Evolutionary conservation across 2,888 invertebrate genomes (phyloP).

Genomic region (Agrochola litura): DNA sequence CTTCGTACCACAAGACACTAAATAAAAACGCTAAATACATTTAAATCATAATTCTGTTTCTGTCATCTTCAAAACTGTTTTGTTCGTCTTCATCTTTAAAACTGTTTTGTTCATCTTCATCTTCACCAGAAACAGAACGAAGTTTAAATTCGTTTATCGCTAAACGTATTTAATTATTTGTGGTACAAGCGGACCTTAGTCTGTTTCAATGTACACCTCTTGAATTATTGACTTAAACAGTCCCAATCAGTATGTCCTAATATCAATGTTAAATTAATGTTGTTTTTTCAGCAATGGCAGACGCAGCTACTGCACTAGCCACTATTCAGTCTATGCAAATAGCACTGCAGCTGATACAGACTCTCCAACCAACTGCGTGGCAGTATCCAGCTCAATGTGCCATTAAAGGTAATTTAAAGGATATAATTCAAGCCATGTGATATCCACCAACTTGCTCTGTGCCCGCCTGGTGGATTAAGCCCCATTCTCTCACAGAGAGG

Average conservation of each 20-base stretch:
- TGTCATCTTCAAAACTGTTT: too few species aligned
- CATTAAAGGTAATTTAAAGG: constrained; percentile 1
- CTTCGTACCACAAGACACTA: too few species aligned
- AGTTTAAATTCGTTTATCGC: too few species aligned
- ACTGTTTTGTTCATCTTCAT: too few species aligned
- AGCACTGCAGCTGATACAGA: constrained; percentile 23
- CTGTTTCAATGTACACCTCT: not conserved
- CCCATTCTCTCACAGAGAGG: not conserved
- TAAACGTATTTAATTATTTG: too few species aligned
- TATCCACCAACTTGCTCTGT: not conserved
- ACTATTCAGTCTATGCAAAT: constrained; percentile 34
- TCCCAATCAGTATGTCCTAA: not conserved
- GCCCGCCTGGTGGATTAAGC: not conserved
- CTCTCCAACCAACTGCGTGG: constrained; percentile 4
- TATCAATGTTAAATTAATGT: not conserved
- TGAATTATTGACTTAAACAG: not conserved
- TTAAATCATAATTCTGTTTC: too few species aligned
- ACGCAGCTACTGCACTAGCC: constrained; percentile 28
- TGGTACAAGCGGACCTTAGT: too few species aligned
- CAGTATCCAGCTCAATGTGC: constrained; percentile 10
- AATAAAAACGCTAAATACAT: too few species aligned
- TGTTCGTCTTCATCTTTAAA: too few species aligned
- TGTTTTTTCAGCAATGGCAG: constrained; percentile 10
- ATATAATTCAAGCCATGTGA: not conserved
- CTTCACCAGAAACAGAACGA: not conserved